Evolutionary conservation across 2,113 vertebrate genomes (phyloP), one percentile per base, ranked within the genome.

Genomic region (Triplophysa siluroides): DNA sequence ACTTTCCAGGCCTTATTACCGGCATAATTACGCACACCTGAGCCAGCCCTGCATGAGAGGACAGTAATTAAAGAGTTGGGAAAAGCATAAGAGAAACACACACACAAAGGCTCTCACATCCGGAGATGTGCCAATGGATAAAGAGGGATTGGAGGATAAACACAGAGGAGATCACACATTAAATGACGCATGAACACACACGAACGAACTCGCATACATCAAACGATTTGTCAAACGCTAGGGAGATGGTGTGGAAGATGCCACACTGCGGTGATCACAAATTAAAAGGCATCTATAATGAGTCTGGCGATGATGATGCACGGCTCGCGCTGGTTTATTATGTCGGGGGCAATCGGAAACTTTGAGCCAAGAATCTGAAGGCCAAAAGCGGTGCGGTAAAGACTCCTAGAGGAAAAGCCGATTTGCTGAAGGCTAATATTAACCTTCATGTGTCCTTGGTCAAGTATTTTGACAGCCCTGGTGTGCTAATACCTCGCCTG

Each of bases 11-110:
- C 81, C 86, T 89, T 91, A 91, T 92, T 91, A 91, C 88, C 81
- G 84, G 88, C 78, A 83, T 92, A 90, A 93, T 93, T 92, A 92
- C 88, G 88, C 87, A 87, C 91, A 93, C 92, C 92, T 93, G 91
- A 87, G 87, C 79, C 86, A 64, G 84, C 79, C 69, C 83, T 78
- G 76, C 80, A 81, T 52, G 78, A 77, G 78, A 54, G 70, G 47
- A 73, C 65, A 86, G 79, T 76, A 81, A 82, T 85, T 83, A 85
- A 81, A 86, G 79, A 83, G 83, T 80, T 58, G 41, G 66, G 69
- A 83, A 66, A 80, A 21, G 38, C 70, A 23, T 60, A 78, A 76
- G 77, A 69, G 68, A 38, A 45, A 47, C 72, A 64, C 33, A 71
- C 21, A 72, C 82, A 74, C 61, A 62, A 21, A 38, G 19, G 52